A percentile compares a stretch with the other conserved stretches of the same genome.
Conservation (phyloP, 1,140 invertebrate genomes). For the Drosophila arawakana region DNA sequence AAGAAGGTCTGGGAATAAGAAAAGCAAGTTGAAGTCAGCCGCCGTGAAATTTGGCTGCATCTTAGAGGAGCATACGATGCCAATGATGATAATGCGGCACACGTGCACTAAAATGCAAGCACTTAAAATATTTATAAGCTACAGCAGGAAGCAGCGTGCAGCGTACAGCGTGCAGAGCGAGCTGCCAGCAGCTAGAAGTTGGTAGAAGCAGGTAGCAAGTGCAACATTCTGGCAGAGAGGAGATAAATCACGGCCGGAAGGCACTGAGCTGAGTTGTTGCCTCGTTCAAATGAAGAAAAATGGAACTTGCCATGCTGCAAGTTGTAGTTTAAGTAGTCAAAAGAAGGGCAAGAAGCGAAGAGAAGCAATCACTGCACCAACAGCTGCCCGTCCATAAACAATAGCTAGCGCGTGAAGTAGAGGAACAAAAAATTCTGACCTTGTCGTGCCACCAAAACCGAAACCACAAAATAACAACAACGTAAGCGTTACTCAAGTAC, state of each 20-base stretch:
- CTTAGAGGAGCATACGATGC: slow-evolving; percentile 46
- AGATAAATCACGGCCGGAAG: slow-evolving; percentile 73
- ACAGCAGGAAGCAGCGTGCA: slow-evolving; percentile 5
- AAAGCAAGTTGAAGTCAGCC: not conserved
- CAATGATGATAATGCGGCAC: slow-evolving; percentile 74
- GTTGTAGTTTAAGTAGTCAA: slow-evolving; percentile 54
- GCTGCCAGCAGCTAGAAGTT: not conserved
- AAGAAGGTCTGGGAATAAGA: slow-evolving; percentile 26
- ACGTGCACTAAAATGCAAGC: slow-evolving; percentile 78
- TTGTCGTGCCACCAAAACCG: slow-evolving; percentile 34
- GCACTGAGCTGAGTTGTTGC: slow-evolving; percentile 53
- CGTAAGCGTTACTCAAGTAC: slow-evolving; percentile 20
- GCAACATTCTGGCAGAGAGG: slow-evolving; percentile 46
- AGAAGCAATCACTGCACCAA: slow-evolving; percentile 31
- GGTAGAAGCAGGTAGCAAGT: slow-evolving; percentile 3
- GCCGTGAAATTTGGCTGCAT: slow-evolving; percentile 58
- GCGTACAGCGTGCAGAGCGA: too few species aligned
- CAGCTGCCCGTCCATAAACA: slow-evolving; percentile 54
- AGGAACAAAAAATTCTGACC: slow-evolving; percentile 26
- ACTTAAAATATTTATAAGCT: slow-evolving; percentile 82
- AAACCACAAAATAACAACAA: slow-evolving; percentile 19
- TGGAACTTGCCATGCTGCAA: slow-evolving; percentile 47
- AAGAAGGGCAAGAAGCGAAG: slow-evolving; percentile 27
- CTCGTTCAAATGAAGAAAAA: slow-evolving; percentile 74
- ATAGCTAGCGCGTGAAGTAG: slow-evolving; percentile 13